Conservation (phyloP, 2,113 vertebrate species). For the Hemicordylus capensis region DNA sequence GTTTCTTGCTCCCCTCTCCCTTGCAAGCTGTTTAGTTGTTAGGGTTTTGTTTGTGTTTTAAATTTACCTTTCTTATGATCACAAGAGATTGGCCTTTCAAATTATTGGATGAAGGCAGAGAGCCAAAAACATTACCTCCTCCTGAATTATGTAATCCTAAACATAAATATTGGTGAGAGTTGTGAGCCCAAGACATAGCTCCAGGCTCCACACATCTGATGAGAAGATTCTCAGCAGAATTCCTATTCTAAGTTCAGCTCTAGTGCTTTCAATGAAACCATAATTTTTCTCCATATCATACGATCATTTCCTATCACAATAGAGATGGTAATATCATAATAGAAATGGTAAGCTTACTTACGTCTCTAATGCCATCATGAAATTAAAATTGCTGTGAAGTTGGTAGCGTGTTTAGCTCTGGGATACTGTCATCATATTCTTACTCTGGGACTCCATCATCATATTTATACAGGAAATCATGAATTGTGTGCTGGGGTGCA, state of each 20-base stretch:
- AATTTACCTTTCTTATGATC: background rate
- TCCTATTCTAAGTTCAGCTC: conserved; percentile 7
- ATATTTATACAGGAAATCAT: background rate
- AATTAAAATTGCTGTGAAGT: conserved; percentile 31
- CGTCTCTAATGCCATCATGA: background rate
- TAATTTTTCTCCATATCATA: background rate
- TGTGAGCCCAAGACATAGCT: conserved; percentile 51
- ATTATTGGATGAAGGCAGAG: conserved; percentile 52
- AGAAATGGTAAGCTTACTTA: background rate
- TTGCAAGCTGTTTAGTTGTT: background rate
- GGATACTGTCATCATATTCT: too few relatives aligned
- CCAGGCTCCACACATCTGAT: conserved; percentile 49
- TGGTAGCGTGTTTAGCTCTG: conserved; percentile 16
- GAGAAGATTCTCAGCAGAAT: conserved; percentile 44
- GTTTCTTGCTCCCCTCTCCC: too few relatives aligned
- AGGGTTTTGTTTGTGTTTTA: background rate
- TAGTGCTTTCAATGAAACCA: conserved; percentile 44
- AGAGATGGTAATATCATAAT: background rate
- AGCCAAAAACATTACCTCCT: conserved; percentile 65
- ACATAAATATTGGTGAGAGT: conserved; percentile 56
- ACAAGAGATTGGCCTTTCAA: conserved; percentile 42
- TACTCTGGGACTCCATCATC: too few relatives aligned
- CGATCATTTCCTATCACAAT: too few relatives aligned
- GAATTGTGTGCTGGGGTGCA: too few relatives aligned
- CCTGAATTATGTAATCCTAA: conserved; percentile 58